These are phyloP conservation scores for Sorex araneus DNA, from an alignment of 2,113 vertebrate genomes.

Conservation along the genomic window DNA sequence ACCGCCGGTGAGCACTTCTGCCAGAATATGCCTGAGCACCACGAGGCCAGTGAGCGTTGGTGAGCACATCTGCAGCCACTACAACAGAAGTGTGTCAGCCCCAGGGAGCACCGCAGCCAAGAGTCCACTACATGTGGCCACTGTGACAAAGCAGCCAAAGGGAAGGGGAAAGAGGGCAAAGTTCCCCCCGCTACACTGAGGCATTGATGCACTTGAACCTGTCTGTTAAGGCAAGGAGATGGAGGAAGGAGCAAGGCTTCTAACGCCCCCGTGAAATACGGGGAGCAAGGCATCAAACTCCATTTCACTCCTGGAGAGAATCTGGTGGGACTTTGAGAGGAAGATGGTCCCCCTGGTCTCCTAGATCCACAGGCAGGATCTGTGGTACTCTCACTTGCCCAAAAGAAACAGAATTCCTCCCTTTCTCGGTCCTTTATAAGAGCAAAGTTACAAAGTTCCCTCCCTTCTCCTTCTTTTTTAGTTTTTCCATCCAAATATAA, in stretches of 20 bases:
- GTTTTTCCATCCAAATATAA: slow-evolving; percentile 18
- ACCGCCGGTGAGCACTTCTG: too few relatives aligned
- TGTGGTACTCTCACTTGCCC: background rate
- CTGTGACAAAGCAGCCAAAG: too few relatives aligned
- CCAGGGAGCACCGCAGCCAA: too few relatives aligned
- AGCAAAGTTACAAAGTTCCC: background rate
- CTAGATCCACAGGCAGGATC: background rate
- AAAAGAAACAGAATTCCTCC: background rate
- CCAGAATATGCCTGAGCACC: too few relatives aligned
- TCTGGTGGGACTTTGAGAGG: background rate
- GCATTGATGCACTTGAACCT: background rate
- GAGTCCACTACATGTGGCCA: too few relatives aligned
- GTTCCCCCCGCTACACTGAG: background rate
- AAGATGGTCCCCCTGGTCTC: background rate
- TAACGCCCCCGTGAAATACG: too few relatives aligned
- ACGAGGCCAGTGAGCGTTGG: too few relatives aligned
- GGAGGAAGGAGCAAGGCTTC: background rate
- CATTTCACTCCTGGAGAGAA: background rate
- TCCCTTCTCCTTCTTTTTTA: background rate
- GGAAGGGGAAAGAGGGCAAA: too few relatives aligned
- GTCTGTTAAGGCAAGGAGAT: background rate
- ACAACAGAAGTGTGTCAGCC: too few relatives aligned
- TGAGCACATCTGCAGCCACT: too few relatives aligned
- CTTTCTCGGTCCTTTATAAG: background rate
- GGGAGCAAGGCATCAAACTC: background rate